Evolutionary conservation across 2,113 vertebrate species (phyloP).

Genomic region (Phrynosoma platyrhinos): DNA sequence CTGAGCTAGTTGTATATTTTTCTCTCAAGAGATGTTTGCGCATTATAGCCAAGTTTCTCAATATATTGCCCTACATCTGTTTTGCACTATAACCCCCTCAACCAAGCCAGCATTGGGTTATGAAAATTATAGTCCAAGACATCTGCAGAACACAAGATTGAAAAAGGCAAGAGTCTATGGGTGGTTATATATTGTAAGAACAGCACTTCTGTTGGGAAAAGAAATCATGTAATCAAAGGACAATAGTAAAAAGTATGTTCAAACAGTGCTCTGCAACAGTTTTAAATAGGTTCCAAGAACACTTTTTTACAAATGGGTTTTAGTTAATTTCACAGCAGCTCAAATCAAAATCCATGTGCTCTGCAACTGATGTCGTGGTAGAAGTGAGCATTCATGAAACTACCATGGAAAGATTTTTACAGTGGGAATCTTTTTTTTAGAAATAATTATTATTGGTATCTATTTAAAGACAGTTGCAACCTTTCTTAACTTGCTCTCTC

Average conservation of each 20-base stretch:
- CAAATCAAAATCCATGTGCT: not conserved
- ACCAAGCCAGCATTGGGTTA: too few species aligned
- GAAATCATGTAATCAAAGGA: not conserved
- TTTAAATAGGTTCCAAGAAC: constrained; percentile 25
- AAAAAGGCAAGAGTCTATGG: not conserved
- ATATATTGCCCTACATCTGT: too few species aligned
- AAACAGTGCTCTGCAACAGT: constrained; percentile 23
- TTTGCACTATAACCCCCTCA: too few species aligned
- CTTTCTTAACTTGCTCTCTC: constrained; percentile 58
- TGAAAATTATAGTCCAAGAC: not conserved
- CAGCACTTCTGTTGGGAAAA: not conserved
- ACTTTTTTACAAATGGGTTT: constrained; percentile 24
- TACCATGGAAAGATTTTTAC: constrained; percentile 12
- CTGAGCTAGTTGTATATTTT: too few species aligned
- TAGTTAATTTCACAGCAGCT: not conserved
- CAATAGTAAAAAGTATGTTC: constrained; percentile 34
- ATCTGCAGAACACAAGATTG: not conserved
- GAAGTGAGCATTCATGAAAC: constrained; percentile 11
- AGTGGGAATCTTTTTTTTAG: constrained; percentile 50
- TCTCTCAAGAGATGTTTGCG: too few species aligned
- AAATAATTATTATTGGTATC: constrained; percentile 60
- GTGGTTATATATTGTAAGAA: not conserved
- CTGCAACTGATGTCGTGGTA: constrained; percentile 3
- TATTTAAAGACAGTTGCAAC: constrained; percentile 66
- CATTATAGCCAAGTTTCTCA: too few species aligned